phyloP scores from a whole-genome alignment of 2,113 vertebrate species.

The Condylura cristata region DNA sequence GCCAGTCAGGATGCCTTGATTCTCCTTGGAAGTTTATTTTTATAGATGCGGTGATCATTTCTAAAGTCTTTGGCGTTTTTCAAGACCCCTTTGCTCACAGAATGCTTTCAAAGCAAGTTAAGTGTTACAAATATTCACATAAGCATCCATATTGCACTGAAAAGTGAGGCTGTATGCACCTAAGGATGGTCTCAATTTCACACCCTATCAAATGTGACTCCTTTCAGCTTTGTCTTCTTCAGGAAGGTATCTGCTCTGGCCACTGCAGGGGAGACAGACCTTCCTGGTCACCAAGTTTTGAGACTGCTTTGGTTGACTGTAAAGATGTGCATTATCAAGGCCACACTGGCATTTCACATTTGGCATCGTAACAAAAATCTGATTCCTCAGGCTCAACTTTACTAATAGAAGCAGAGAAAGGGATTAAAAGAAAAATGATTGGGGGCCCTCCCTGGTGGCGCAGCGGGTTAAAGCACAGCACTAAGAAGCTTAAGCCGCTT shows the following conservation, averaged over 20 bases:
- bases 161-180: neutral
- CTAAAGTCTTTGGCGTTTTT: neutral
- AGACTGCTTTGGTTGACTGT: neutral
- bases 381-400: neutral
- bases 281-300: neutral
- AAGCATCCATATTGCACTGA: neutral
- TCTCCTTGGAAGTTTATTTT: neutral
- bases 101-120: neutral
- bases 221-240: neutral
- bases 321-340: neutral
- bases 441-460: too few species aligned
- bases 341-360: neutral
- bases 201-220: neutral
- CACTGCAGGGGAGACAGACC: neutral
- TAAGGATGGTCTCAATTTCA: neutral
- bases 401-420: neutral
- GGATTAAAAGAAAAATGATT: neutral
- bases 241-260: neutral
- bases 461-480: too few species aligned
- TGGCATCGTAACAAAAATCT: neutral
- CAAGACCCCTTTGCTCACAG: neutral
- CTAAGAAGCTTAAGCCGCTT: too few species aligned
- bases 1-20: accelerated
- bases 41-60: neutral
- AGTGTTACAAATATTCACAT: neutral